Base-by-base conservation (phyloP, 2,888 invertebrate genomes). In the Limnephilus lunatus region DNA sequence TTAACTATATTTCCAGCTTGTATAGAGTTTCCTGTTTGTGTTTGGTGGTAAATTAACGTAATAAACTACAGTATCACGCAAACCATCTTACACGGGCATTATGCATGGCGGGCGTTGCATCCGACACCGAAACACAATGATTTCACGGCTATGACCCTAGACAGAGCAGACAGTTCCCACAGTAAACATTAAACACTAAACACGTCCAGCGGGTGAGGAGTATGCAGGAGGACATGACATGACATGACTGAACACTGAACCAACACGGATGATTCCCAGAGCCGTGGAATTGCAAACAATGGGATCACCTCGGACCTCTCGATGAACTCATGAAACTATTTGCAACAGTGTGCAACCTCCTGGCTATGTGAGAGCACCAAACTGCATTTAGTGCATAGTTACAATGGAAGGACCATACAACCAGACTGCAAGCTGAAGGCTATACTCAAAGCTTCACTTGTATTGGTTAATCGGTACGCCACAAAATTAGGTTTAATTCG, bases 61-160 rank as follows among this genome's bases (percentile, higher is more conserved):
- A 83, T 83, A 83, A 31, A 32, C 35, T 35, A 19, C 83, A 44
- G 86, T 86, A 86, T 86, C 86, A 44, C 35, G 86, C n/a, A 14
- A 44, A 30, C 35, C 86, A 86, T 86, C 86, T 86, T 44, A 86
- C 48, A 86, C 86, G 86, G n/a, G 25, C 48, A 86, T 86, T 89
- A 31, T 35, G 35, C 30, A 81, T 35, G 32, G 89, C 81, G 89
- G 89, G 81, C 89, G 81, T 89, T 89, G 89, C 39, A 89, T 89
- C 81, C 44, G n/a, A 81, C 89, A 30, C 88, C 81, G 68, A 89
- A 81, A 89, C 89, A 91, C 87, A 89, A 89, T 89, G 89, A 89
- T 68, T 91, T 91, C 91, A 89, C 91, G 91, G 91, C 89, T 82
- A 53, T 89, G 89, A 88, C 89, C 91, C 80, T 82, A 91, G 68